Evolutionary conservation across 2,113 vertebrate genomes (phyloP).

Genomic region (Butorides virescens): DNA sequence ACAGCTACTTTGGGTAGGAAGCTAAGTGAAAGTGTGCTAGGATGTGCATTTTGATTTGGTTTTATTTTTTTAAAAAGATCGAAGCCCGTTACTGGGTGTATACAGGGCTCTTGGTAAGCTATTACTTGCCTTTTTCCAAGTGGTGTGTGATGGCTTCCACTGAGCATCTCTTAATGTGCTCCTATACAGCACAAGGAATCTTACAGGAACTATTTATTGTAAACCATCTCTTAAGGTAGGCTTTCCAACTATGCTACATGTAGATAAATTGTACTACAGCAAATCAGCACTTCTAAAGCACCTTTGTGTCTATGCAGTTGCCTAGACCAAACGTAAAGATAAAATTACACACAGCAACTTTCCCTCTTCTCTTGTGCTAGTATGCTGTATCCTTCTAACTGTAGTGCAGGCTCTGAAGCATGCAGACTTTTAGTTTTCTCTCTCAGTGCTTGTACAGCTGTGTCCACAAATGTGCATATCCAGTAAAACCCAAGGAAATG

Average conservation of each 20-base stretch:
- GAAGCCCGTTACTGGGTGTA: background rate
- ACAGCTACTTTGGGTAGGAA: background rate
- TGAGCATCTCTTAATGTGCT: background rate
- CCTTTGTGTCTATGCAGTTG: background rate
- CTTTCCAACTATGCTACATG: background rate
- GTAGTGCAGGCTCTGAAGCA: background rate
- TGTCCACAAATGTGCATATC: background rate
- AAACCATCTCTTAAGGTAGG: background rate
- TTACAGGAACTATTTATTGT: background rate
- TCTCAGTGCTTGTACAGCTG: background rate
- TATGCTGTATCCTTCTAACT: background rate
- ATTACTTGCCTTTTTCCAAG: background rate
- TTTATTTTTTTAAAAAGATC: background rate
- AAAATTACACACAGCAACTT: background rate
- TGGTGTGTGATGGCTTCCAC: background rate
- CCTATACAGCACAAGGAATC: background rate
- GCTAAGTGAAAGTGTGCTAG: background rate
- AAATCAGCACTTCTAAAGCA: background rate
- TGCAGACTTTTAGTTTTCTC: background rate
- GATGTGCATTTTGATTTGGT: background rate
- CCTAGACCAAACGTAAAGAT: background rate
- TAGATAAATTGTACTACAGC: background rate
- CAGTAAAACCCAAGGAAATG: background rate
- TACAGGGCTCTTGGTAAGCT: background rate
- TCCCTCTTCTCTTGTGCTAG: background rate